These are phyloP conservation scores for Mizuhopecten yessoensis DNA, from an alignment of 1,140 invertebrate species.

Conservation along the genomic window DNA sequence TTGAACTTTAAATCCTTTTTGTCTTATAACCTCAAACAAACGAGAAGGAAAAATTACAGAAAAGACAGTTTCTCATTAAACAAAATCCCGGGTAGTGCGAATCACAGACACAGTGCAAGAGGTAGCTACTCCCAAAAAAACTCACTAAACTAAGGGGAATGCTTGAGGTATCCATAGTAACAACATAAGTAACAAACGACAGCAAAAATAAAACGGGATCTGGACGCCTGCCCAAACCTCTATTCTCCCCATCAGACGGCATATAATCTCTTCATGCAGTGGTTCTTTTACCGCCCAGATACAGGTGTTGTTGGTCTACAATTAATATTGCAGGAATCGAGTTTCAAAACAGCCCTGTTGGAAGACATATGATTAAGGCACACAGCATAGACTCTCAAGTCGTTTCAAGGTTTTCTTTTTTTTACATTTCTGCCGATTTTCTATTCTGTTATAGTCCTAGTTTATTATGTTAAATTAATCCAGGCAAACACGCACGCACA, in stretches of 20 bases:
- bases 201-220: not conserved
- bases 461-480: constrained; percentile 28
- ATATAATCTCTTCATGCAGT: constrained; percentile 13
- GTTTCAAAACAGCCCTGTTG: not conserved
- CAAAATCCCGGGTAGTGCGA: constrained; percentile 7
- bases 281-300: not conserved
- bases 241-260: not conserved
- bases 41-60: not conserved
- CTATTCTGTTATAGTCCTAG: not conserved
- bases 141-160: constrained; percentile 32
- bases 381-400: not conserved
- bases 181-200: constrained; percentile 13
- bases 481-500: constrained; percentile 31
- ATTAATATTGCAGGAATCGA: not conserved
- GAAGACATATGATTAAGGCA: not conserved
- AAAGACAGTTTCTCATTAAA: not conserved
- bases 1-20: not conserved
- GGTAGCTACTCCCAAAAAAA: constrained; percentile 8
- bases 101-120: constrained; percentile 3
- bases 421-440: not conserved
- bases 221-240: constrained; percentile 20
- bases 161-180: constrained; percentile 19
- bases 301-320: not conserved
- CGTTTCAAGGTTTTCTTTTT: not conserved
- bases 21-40: not conserved